These are phyloP conservation scores for Cirrhinus molitorella DNA, from an alignment of 2,797 vertebrate genomes.

Conservation along the genomic window DNA sequence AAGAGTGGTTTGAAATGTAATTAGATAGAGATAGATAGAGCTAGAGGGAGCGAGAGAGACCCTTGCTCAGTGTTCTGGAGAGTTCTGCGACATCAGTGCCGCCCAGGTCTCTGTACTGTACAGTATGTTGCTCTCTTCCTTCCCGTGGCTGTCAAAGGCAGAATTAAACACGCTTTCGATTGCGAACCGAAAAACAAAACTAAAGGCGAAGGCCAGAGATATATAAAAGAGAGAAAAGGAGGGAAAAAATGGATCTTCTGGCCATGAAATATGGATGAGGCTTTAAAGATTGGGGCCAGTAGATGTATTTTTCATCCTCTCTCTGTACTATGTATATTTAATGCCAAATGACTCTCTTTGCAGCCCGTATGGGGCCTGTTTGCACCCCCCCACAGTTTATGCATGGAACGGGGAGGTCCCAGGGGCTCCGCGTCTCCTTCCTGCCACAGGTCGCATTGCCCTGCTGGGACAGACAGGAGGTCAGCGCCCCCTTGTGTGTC, in stretches of 20 bases:
- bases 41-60: constrained; percentile 10
- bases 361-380: constrained; percentile 51
- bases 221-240: constrained; percentile 23
- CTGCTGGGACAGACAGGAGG: constrained; percentile 62
- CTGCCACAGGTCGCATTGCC: constrained; percentile 64
- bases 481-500: constrained; percentile 56
- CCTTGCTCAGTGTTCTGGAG: constrained; percentile 30
- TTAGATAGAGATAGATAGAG: constrained; percentile 33
- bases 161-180: background rate
- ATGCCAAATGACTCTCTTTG: constrained; percentile 57
- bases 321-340: constrained; percentile 67
- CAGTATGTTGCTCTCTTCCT: background rate
- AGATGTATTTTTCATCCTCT: constrained; percentile 71
- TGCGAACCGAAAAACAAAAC: background rate
- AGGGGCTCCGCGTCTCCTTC: constrained; percentile 56
- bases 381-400: constrained; percentile 53
- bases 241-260: constrained; percentile 57
- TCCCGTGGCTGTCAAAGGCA: constrained; percentile 4
- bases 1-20: constrained; percentile 42
- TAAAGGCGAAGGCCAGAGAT: constrained; percentile 3
- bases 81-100: constrained; percentile 5
- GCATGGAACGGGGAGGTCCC: constrained; percentile 39
- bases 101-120: background rate
- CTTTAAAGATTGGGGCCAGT: constrained; percentile 66
- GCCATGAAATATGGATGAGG: constrained; percentile 75